Percentiles rank a stretch among this genome's conserved stretches.
Conservation (phyloP, 1,140 invertebrate species). For the Zaprionus ornatus region DNA sequence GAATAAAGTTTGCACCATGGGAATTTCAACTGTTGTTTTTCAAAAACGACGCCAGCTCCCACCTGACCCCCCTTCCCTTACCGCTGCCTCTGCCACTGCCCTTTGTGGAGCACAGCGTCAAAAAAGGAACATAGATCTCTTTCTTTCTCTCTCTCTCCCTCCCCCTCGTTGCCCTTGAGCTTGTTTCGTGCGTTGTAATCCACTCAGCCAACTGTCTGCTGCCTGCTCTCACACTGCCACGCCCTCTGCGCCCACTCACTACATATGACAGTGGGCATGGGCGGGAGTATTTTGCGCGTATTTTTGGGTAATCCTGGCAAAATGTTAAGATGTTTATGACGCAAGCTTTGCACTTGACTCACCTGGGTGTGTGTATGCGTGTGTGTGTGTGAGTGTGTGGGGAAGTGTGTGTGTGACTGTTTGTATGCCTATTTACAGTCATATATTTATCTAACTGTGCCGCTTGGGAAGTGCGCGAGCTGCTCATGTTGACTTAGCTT, state of each 20-base stretch:
- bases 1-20: slow-evolving; percentile 78
- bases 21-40: slow-evolving; percentile 79
- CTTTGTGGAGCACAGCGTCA: slow-evolving; percentile 24
- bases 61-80: slow-evolving; percentile 34
- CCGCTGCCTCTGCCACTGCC: background rate
- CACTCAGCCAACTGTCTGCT: slow-evolving; percentile 46
- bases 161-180: slow-evolving; percentile 44
- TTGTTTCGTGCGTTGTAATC: slow-evolving; percentile 73
- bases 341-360: slow-evolving; percentile 4
- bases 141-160: background rate
- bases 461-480: background rate
- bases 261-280: slow-evolving; percentile 53
- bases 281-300: slow-evolving; percentile 37
- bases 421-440: background rate
- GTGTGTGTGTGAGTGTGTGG: background rate
- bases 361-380: background rate
- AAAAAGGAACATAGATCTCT: slow-evolving; percentile 67
- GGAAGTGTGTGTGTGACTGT: background rate
- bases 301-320: slow-evolving; percentile 35
- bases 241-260: background rate
- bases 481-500: background rate
- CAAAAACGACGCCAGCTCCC: slow-evolving; percentile 36
- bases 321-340: slow-evolving; percentile 41
- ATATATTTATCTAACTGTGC: background rate
- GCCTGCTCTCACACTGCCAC: background rate